phyloP scores from a whole-genome alignment of 2,113 vertebrate species.

The Oreocharis arfaki region DNA sequence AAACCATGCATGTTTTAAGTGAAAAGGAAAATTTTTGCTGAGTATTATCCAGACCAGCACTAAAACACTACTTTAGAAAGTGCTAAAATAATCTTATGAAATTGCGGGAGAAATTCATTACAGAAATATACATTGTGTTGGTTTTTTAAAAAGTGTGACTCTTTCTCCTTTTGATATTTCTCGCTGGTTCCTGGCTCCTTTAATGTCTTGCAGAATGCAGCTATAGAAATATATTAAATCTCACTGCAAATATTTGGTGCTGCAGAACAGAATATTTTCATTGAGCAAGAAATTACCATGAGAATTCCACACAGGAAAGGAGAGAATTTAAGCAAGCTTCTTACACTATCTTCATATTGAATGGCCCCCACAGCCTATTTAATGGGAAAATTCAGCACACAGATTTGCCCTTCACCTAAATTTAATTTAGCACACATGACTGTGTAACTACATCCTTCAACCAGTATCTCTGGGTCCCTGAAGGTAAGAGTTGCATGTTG shows the following conservation, averaged over 20 bases:
- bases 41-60: background rate
- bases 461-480: background rate
- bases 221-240: background rate
- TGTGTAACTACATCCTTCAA: background rate
- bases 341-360: background rate
- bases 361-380: background rate
- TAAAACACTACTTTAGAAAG: background rate
- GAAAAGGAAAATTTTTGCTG: background rate
- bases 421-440: background rate
- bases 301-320: background rate
- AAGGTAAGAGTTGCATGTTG: background rate
- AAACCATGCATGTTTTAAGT: background rate
- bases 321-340: background rate
- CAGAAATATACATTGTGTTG: background rate
- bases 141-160: background rate
- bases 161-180: background rate
- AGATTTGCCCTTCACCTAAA: background rate
- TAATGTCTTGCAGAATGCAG: background rate
- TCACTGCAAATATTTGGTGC: slow-evolving; percentile 4
- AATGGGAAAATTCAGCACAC: background rate
- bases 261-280: background rate
- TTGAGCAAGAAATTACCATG: background rate
- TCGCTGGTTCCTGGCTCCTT: background rate
- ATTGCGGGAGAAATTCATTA: background rate
- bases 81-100: background rate